These are phyloP conservation scores for Temnothorax ravouxi DNA, from an alignment of 2,888 invertebrate species.

Conservation along the genomic window DNA sequence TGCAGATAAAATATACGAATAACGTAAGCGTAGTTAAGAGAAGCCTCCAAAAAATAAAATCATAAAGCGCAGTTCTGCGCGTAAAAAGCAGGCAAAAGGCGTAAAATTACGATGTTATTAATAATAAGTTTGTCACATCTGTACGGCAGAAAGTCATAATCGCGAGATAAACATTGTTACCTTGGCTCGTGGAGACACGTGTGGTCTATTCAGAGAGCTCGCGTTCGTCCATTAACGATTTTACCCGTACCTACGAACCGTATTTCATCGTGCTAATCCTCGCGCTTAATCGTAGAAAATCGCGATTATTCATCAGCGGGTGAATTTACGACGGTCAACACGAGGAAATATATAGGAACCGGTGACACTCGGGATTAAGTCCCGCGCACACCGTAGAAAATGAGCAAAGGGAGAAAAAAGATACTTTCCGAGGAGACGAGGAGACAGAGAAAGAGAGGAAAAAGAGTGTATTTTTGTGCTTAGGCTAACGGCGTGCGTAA, in stretches of 20 bases:
- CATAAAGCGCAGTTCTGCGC: neutral
- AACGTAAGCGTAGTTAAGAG: neutral
- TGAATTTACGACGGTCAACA: conserved; percentile 54
- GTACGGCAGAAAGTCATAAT: conserved; percentile 22
- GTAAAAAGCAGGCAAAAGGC: conserved; percentile 9
- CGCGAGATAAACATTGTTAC: conserved; percentile 51
- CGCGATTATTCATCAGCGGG: conserved; percentile 42
- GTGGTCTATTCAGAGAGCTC: conserved; percentile 43
- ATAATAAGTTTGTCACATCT: conserved; percentile 41
- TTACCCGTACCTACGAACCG: conserved; percentile 19
- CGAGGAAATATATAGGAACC: conserved; percentile 55
- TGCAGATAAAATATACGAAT: neutral
- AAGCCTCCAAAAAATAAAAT: neutral
- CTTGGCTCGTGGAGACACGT: conserved; percentile 30
- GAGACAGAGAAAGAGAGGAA: conserved; percentile 4
- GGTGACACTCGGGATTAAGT: conserved; percentile 52
- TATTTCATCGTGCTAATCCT: conserved; percentile 56
- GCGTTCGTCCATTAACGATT: conserved; percentile 44
- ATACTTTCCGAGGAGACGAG: conserved; percentile 15
- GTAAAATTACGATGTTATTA: conserved; percentile 38
- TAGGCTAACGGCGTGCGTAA: conserved; percentile 50
- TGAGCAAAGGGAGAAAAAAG: conserved; percentile 9
- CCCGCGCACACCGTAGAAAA: conserved; percentile 34
- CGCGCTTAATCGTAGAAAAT: conserved; percentile 38
- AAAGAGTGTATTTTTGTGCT: conserved; percentile 27